These are phyloP conservation scores for Varroa destructor DNA, from an alignment of 1,140 invertebrate species.

Conservation along the genomic window DNA sequence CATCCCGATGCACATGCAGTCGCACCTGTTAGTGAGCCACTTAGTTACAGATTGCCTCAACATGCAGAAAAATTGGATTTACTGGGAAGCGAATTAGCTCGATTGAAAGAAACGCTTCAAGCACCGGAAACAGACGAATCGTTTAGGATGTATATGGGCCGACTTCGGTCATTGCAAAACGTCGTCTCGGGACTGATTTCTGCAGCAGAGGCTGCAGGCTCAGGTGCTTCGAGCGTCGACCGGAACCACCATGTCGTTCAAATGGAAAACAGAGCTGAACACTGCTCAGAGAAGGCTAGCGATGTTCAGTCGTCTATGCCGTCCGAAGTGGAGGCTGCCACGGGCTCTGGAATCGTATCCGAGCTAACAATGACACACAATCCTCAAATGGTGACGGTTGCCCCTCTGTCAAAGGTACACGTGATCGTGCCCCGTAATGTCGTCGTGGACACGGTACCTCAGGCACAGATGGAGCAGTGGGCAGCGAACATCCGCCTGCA, in stretches of 20 bases:
- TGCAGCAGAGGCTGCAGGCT: background rate
- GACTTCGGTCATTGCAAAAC: constrained; percentile 6
- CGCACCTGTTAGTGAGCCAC: background rate
- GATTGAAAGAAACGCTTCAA: background rate
- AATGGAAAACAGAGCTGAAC: no score
- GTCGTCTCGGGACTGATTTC: background rate
- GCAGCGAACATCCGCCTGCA: background rate
- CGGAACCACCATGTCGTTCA: background rate
- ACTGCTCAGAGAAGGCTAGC: background rate
- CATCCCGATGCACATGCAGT: background rate
- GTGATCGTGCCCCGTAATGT: constrained; percentile 5
- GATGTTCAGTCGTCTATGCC: background rate
- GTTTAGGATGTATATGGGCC: background rate
- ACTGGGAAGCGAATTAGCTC: background rate
- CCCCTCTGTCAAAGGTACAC: background rate
- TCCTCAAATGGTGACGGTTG: constrained; percentile 7
- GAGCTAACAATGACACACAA: constrained; percentile 10
- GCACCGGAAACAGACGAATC: constrained; percentile 9
- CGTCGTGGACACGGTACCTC: background rate
- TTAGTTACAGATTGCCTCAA: background rate
- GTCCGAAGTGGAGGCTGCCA: background rate
- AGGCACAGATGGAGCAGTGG: background rate
- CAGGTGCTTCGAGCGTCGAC: background rate
- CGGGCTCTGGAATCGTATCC: no score
- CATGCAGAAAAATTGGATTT: constrained; percentile 4